Conservation (phyloP, 2,797 vertebrate species). For the Carduelis carduelis region DNA sequence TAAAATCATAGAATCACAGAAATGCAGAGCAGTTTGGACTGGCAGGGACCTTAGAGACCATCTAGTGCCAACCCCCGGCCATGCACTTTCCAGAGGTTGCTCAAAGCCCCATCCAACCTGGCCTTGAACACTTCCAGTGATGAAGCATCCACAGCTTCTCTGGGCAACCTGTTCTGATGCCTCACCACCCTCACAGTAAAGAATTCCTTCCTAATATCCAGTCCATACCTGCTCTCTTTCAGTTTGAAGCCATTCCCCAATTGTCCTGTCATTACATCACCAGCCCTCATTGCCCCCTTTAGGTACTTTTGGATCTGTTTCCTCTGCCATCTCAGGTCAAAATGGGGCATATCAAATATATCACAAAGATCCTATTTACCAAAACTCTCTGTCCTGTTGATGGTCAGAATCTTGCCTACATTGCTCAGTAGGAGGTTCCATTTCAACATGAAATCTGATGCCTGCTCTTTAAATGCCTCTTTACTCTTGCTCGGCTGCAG, state of each 20-base stretch:
- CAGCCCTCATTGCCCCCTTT: neutral
- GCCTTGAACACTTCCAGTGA: neutral
- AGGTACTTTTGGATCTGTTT: neutral
- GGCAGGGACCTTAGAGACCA: neutral
- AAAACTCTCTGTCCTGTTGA: conserved; percentile 61
- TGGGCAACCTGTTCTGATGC: neutral
- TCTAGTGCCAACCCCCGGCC: neutral
- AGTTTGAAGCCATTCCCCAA: neutral
- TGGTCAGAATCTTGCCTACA: conserved; percentile 69
- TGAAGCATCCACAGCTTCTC: neutral
- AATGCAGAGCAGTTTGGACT: neutral
- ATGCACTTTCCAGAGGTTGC: neutral
- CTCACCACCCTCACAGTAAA: neutral
- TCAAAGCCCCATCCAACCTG: neutral
- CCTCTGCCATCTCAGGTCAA: neutral
- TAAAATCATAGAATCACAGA: neutral
- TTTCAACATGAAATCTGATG: conserved; percentile 67
- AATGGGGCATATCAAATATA: rapidly evolving
- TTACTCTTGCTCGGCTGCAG: conserved; percentile 65
- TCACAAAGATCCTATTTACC: conserved; percentile 52
- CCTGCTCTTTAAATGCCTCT: conserved; percentile 59
- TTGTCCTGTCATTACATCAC: neutral
- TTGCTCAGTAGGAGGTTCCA: conserved; percentile 70
- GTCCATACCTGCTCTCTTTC: neutral
- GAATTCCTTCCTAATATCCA: neutral